Percentiles rank a stretch among this genome's conserved stretches.
phyloP scores from a whole-genome alignment of 2,113 vertebrate genomes.

The cat (Felis catus) region F.catus_Fca126_mat1.0 CM031415.1:182033001-182033500 shows the following conservation, averaged over 20 bases:
- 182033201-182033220: conserved; percentile 26
- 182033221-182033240: background rate
- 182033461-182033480: conserved; percentile 14
- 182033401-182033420: background rate
- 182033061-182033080: background rate
- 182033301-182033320: background rate
- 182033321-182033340: background rate
- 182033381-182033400: conserved; percentile 25
- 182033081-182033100: background rate
- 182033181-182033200: background rate
- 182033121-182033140: background rate
- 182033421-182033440: conserved; percentile 42
- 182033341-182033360: conserved; percentile 39
- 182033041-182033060: background rate
- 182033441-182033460: background rate
- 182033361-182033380: conserved; percentile 25
- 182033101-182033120: background rate
- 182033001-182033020: background rate
- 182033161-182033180: background rate
- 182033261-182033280: conserved; percentile 1
- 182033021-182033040: background rate
- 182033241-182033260: background rate
- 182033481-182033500: conserved; percentile 11
- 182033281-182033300: background rate
- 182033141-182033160: background rate